Evolutionary conservation across 2,113 vertebrate genomes (phyloP), one percentile per base, ranked within the genome.

Genomic region (Callorhinus ursinus): DNA sequence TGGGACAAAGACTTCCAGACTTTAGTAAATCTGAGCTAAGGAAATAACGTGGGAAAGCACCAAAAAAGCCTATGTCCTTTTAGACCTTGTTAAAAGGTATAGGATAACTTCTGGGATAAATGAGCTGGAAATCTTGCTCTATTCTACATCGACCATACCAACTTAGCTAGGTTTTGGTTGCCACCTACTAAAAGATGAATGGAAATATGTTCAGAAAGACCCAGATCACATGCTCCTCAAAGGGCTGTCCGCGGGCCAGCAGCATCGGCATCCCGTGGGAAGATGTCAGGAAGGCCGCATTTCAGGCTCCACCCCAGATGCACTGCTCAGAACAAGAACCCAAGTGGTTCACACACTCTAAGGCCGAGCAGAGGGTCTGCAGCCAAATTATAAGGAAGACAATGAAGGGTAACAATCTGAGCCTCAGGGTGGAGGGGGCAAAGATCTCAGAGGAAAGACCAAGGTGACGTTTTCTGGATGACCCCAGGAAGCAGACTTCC

Each of bases 181-280:
- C 26, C 7, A 4, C 33, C 67, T 53, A 12, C 72, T 91, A 82
- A 88, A 72, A 91, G 67, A 69, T n/a, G 28, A 67, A 57, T 15
- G 33, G 33, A 80, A 61, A 53, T 7, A 55, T 7, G 14, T 79
- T 77, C 51, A 63, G 67, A 61, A 67, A 92, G 42, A 42, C 59
- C 83, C 39, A 77, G 4, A 42, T 28, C 22, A 55, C 28, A 9
- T 46, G 39, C 28, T 61, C 7, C 7, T 57, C 55, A 16, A 76
- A 83, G 59, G 5, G 42, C 59, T 2, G 42, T 14, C 88, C 0
- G 0, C 0, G 1, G 46, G 18, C 42, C 71, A 63, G 61, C 19
- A 90, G 28, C 42, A n/a, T 6, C 0, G 9, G 39, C 59, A 53
- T 42, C 33, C 15, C 2, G 1, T 18, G 21, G 16, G 55, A 33